Evolutionary conservation across 2,113 vertebrate species (phyloP).

Genomic region (Halichoerus grypus): DNA sequence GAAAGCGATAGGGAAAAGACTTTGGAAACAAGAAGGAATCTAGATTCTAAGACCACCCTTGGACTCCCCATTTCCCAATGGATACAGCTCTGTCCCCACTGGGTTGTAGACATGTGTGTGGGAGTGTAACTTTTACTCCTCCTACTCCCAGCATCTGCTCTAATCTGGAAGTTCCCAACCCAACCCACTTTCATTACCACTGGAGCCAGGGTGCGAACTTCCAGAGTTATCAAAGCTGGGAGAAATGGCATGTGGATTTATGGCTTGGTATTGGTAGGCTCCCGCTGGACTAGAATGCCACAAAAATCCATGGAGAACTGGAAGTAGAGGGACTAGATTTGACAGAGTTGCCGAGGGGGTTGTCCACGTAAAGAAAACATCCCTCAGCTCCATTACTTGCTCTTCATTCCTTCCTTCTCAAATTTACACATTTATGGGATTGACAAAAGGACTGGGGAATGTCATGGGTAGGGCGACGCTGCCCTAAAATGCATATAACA

Average conservation of each 20-base stretch:
- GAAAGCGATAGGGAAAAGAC: neutral
- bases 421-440: conserved; percentile 2
- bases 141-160: neutral
- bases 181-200: neutral
- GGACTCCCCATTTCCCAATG: neutral
- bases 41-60: neutral
- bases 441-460: neutral
- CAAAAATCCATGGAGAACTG: conserved; percentile 25
- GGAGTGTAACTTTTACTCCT: neutral
- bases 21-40: neutral
- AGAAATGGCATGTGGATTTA: neutral
- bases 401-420: conserved; percentile 49
- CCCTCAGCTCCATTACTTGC: neutral
- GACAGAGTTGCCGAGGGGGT: conserved; percentile 1
- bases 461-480: neutral
- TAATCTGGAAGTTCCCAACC: neutral
- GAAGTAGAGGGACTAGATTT: neutral
- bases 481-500: conserved; percentile 9
- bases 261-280: neutral
- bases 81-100: neutral
- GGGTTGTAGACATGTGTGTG: neutral
- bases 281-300: neutral
- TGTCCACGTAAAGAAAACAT: conserved; percentile 38
- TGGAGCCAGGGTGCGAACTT: neutral
- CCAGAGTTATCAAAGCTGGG: neutral